Evolutionary conservation across 2,113 vertebrate genomes (phyloP).

Genomic region (Oncorhynchus keta): DNA sequence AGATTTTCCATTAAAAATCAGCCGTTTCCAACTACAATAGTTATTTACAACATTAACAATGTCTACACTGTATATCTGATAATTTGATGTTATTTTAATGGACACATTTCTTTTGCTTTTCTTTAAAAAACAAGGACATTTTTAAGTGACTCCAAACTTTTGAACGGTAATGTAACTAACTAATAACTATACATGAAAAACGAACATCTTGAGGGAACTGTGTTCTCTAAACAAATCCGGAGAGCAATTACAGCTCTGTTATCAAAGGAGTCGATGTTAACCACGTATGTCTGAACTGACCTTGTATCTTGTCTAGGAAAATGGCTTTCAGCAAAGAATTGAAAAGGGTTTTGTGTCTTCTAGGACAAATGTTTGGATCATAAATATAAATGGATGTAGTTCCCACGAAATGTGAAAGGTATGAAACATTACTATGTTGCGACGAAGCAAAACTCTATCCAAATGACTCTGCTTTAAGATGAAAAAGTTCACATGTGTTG

Average conservation of each 20-base stretch:
- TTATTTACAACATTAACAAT: too few species aligned
- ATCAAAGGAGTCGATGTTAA: neutral
- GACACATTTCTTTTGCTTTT: too few species aligned
- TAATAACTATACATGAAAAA: too few species aligned
- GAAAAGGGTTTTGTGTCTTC: conserved; percentile 12
- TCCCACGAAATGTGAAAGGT: conserved; percentile 21
- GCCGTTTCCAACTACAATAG: too few species aligned
- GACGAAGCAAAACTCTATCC: conserved; percentile 26
- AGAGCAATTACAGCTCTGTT: neutral
- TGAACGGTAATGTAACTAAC: too few species aligned
- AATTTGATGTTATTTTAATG: too few species aligned
- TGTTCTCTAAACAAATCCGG: conserved; percentile 3
- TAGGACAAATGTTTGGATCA: conserved; percentile 26
- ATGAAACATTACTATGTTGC: conserved; percentile 21
- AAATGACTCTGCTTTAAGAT: conserved; percentile 43
- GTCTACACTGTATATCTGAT: too few species aligned
- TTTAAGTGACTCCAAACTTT: too few species aligned
- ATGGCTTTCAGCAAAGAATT: conserved; percentile 12
- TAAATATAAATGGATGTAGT: conserved; percentile 19
- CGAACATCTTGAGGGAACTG: neutral
- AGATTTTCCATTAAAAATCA: too few species aligned
- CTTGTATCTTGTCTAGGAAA: conserved; percentile 2
- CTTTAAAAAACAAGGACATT: too few species aligned
- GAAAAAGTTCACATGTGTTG: conserved; percentile 37
- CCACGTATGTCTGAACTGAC: neutral